Conservation (phyloP, 1,140 invertebrate species). For the Nixonia krombeini region DNA sequence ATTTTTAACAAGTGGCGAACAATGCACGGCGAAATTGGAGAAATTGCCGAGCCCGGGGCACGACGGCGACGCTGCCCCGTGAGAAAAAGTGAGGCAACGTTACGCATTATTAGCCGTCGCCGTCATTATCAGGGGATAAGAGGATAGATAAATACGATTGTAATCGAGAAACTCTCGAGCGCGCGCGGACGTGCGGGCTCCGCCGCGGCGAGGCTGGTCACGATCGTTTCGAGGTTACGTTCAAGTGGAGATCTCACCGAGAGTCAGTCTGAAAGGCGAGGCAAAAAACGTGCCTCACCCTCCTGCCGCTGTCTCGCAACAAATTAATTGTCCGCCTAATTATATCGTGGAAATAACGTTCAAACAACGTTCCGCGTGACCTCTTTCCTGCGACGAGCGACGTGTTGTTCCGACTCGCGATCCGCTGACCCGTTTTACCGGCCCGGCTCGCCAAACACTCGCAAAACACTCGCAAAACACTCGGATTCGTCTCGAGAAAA, state of each 20-base stretch:
- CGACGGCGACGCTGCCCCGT: too few relatives aligned
- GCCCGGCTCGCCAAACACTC: too few relatives aligned
- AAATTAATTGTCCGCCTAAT: conserved; percentile 48
- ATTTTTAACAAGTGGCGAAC: too few relatives aligned
- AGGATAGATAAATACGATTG: too few relatives aligned
- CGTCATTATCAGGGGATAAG: too few relatives aligned
- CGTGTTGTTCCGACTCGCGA: conserved; percentile 43
- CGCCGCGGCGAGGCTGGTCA: conserved; percentile 3
- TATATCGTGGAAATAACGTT: conserved; percentile 48
- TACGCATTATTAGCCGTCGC: too few relatives aligned
- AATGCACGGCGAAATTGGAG: too few relatives aligned
- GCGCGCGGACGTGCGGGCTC: neutral
- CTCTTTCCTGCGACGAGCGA: conserved; percentile 35
- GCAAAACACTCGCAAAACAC: too few relatives aligned
- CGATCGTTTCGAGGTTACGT: conserved; percentile 28
- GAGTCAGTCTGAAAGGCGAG: conserved; percentile 25
- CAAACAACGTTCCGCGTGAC: conserved; percentile 36
- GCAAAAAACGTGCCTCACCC: conserved; percentile 31
- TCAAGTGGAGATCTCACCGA: conserved; percentile 26
- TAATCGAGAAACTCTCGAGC: too few relatives aligned
- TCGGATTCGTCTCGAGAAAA: too few relatives aligned
- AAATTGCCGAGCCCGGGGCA: too few relatives aligned
- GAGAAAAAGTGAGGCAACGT: too few relatives aligned
- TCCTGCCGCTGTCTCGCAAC: conserved; percentile 41
- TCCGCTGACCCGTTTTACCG: conserved; percentile 43